Evolutionary conservation across 2,797 vertebrate species (phyloP).

Genomic region (Falco peregrinus): DNA sequence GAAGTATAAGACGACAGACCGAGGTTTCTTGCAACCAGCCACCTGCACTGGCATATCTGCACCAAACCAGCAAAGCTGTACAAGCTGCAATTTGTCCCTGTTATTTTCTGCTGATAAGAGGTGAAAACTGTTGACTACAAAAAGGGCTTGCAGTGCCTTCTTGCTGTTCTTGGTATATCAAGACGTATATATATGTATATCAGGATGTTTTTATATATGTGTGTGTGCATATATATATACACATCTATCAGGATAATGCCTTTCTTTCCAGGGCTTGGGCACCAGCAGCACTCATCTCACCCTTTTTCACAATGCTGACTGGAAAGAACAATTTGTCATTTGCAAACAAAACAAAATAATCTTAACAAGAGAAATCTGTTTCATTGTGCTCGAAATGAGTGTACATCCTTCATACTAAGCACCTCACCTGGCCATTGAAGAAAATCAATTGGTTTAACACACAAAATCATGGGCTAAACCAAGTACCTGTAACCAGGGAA

Average conservation of each 20-base stretch:
- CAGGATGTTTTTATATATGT: neutral
- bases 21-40: neutral
- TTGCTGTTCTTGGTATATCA: neutral
- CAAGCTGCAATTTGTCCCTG: neutral
- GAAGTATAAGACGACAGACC: neutral
- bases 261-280: neutral
- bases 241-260: neutral
- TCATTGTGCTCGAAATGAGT: neutral
- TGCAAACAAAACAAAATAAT: neutral
- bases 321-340: neutral
- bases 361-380: neutral
- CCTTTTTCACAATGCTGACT: neutral
- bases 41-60: neutral
- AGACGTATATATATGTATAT: neutral
- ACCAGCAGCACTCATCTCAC: neutral
- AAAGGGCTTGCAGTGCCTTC: neutral
- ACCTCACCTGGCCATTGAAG: neutral
- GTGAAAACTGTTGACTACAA: accelerated
- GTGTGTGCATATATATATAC: too few species aligned
- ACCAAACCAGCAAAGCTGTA: neutral
- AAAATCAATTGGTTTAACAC: neutral
- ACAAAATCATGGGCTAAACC: neutral
- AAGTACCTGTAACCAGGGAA: neutral
- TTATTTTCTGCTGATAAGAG: neutral
- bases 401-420: neutral